Conservation (phyloP, 2,888 invertebrate genomes). For the Mythimna loreyi region DNA sequence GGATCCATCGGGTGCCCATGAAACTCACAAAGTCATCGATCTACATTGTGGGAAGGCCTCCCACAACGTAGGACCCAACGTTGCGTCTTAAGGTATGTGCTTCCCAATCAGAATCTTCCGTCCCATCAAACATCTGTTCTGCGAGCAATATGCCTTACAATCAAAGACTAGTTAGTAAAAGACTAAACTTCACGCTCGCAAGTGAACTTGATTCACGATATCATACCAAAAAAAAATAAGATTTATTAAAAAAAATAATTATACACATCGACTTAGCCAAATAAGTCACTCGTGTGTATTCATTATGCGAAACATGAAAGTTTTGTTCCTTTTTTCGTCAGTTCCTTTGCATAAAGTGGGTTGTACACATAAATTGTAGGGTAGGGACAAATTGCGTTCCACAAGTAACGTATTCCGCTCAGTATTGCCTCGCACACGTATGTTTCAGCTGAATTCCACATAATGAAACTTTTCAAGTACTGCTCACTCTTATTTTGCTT, state of each 20-base stretch:
- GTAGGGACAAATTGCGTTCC: slow-evolving; percentile 86
- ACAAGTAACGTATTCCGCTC: slow-evolving; percentile 81
- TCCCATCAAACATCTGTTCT: too few relatives aligned
- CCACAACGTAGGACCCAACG: too few relatives aligned
- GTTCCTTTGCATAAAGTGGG: slow-evolving; percentile 82
- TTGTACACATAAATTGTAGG: slow-evolving; percentile 86
- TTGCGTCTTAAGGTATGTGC: too few relatives aligned
- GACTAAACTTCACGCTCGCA: too few relatives aligned
- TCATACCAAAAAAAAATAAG: neutral
- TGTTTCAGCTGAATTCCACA: slow-evolving; percentile 78
- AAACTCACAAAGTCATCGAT: too few relatives aligned
- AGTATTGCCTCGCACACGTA: slow-evolving; percentile 76
- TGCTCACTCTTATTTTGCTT: slow-evolving; percentile 79
- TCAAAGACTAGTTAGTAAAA: too few relatives aligned
- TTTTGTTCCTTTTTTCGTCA: slow-evolving; percentile 77
- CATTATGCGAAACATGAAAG: slow-evolving; percentile 65
- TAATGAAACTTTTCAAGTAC: slow-evolving; percentile 81
- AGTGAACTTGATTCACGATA: too few relatives aligned
- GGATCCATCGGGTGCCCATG: too few relatives aligned
- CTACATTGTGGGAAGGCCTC: too few relatives aligned
- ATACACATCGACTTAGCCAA: slow-evolving; percentile 52
- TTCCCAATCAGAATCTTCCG: too few relatives aligned
- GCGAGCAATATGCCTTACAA: too few relatives aligned
- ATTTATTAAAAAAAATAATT: slow-evolving; percentile 54
- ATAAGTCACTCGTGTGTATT: slow-evolving; percentile 68